Conservation (phyloP, 2,113 vertebrate genomes). For the Antigone vipio region DNA sequence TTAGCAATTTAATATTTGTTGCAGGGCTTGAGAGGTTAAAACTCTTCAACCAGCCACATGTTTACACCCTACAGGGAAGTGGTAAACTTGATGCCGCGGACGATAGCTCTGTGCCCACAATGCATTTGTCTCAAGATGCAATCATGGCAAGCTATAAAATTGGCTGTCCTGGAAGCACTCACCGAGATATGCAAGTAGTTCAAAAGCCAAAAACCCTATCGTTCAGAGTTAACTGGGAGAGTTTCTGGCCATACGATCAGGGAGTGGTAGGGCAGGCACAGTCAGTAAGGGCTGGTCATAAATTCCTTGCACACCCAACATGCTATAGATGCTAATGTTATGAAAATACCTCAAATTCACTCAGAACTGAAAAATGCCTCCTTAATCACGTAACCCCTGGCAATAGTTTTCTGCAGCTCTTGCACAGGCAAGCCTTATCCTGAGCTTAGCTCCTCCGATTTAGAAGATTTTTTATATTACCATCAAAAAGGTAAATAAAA, state of each 20-base stretch:
- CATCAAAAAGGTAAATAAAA: neutral
- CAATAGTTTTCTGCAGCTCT: neutral
- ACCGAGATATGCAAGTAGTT: neutral
- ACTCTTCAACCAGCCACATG: neutral
- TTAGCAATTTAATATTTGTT: neutral
- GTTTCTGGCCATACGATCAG: neutral
- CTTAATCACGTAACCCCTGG: conserved; percentile 26
- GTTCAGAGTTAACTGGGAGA: neutral
- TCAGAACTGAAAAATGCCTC: conserved; percentile 22
- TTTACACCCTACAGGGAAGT: conserved; percentile 1
- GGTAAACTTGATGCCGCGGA: neutral
- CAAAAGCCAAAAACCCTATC: neutral
- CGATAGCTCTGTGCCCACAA: neutral
- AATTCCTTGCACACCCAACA: conserved; percentile 50
- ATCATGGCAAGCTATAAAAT: neutral
- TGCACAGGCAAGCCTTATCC: conserved; percentile 31
- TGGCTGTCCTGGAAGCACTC: neutral
- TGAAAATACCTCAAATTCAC: conserved; percentile 38
- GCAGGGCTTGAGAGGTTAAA: conserved; percentile 16
- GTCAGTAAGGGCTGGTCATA: conserved; percentile 29
- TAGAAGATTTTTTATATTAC: neutral
- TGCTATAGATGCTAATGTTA: conserved; percentile 17
- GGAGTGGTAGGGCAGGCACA: conserved; percentile 20
- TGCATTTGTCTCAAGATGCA: neutral
- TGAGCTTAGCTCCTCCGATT: neutral